Evolutionary conservation across 2,113 vertebrate genomes (phyloP).

Genomic region (Girardinichthys multiradiatus): DNA sequence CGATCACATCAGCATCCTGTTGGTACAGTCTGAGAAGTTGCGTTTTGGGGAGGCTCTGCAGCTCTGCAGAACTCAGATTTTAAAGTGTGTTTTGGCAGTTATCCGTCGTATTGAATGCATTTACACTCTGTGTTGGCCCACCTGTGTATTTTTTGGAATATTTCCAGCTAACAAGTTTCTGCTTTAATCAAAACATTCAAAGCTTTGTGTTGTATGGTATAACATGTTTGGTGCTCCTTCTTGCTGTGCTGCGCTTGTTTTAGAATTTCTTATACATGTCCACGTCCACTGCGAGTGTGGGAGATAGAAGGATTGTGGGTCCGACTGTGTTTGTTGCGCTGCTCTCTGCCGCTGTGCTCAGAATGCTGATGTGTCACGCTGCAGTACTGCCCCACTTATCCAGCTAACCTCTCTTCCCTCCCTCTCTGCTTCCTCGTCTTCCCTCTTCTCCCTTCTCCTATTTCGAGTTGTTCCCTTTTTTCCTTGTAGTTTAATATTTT

Average conservation of each 20-base stretch:
- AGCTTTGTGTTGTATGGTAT: constrained; percentile 24
- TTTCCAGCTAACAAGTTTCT: constrained; percentile 12
- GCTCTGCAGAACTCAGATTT: constrained; percentile 39
- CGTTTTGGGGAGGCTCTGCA: background rate
- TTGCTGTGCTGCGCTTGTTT: background rate
- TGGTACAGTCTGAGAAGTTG: constrained; percentile 8
- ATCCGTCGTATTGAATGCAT: constrained; percentile 8
- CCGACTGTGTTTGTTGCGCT: constrained; percentile 65
- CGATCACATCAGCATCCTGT: constrained; percentile 23
- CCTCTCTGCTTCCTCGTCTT: constrained; percentile 29
- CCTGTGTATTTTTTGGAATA: constrained; percentile 2
- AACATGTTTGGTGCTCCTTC: constrained; percentile 30
- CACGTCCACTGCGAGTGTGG: constrained; percentile 16
- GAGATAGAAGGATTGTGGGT: constrained; percentile 45
- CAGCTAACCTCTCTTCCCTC: constrained; percentile 74
- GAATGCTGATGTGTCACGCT: constrained; percentile 86
- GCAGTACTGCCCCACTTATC: constrained; percentile 83
- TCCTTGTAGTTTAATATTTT: constrained; percentile 18
- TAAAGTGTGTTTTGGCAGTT: constrained; percentile 17
- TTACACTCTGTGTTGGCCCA: background rate
- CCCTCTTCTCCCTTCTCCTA: constrained; percentile 13
- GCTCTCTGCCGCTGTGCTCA: constrained; percentile 71
- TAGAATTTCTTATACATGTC: background rate
- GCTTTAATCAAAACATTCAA: constrained; percentile 19
- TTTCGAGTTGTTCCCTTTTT: constrained; percentile 22